Evolutionary conservation across 2,113 vertebrate genomes (phyloP).

Genomic region (Rhea americana): DNA sequence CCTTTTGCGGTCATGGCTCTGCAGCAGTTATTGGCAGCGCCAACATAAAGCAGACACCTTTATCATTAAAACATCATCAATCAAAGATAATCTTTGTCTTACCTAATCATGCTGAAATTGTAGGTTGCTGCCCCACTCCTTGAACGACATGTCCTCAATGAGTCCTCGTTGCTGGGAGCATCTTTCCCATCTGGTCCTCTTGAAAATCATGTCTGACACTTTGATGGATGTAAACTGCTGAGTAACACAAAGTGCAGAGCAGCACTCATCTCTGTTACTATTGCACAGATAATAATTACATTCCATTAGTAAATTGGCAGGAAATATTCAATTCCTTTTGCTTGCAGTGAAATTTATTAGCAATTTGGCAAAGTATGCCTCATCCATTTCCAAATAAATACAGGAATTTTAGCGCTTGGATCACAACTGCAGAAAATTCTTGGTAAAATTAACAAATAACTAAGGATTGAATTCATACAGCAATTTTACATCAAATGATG

Average conservation of each 20-base stretch:
- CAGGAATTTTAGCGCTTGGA: not conserved
- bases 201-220: not conserved
- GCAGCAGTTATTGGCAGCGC: not conserved
- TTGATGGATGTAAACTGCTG: slow-evolving; percentile 16
- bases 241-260: not conserved
- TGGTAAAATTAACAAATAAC: not conserved
- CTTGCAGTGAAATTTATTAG: slow-evolving; percentile 24
- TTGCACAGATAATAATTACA: not conserved
- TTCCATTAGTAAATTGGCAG: slow-evolving; percentile 49
- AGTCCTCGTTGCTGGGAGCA: not conserved
- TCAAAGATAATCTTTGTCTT: not conserved
- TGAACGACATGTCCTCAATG: not conserved
- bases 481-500: not conserved
- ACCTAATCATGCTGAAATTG: not conserved
- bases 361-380: not conserved
- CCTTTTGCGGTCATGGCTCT: not conserved
- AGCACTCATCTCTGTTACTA: not conserved
- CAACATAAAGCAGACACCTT: not conserved
- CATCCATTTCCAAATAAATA: not conserved
- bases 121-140: not conserved
- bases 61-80: not conserved
- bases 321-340: not conserved
- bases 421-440: not conserved
- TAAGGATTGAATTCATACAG: not conserved
- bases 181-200: not conserved